These are phyloP conservation scores for Brachionus sp. DNA, from an alignment of 1,140 invertebrate genomes.

Conservation along the genomic window DNA sequence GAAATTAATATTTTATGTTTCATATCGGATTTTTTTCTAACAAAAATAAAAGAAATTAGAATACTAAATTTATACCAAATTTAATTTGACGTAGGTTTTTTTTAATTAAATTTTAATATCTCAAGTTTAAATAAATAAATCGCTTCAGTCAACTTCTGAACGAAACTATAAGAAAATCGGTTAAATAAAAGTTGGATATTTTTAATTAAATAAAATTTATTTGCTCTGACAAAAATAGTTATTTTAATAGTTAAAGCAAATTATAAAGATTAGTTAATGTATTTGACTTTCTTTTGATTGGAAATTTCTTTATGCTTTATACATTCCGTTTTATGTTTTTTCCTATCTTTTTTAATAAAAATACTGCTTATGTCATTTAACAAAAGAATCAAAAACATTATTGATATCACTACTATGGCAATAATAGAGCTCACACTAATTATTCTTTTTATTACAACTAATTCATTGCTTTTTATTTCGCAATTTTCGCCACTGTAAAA, in stretches of 20 bases:
- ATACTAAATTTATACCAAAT: too few species aligned
- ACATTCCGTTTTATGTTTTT: not conserved
- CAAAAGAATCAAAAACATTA: not conserved
- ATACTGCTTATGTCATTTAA: not conserved
- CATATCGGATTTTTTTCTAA: too few species aligned
- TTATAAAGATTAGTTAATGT: not conserved
- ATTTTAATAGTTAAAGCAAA: not conserved
- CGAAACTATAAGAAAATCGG: too few species aligned
- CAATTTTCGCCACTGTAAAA: not conserved
- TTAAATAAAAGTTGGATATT: too few species aligned
- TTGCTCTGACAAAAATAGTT: not conserved
- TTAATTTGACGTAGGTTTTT: too few species aligned
- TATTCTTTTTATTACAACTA: not conserved
- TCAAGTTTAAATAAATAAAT: too few species aligned
- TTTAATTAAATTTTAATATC: too few species aligned
- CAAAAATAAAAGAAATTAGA: too few species aligned
- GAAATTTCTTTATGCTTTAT: not conserved
- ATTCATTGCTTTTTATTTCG: not conserved
- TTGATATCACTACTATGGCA: not conserved
- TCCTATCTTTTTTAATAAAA: not conserved
- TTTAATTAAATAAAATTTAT: not conserved
- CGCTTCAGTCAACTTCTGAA: too few species aligned
- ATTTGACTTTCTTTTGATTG: not conserved
- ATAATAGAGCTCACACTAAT: conserved; percentile 10
- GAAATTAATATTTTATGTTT: too few species aligned